Percentiles rank a stretch among this genome's conserved stretches.
Evolutionary conservation across 2,888 invertebrate species (phyloP).

Genomic region (Hypselothyrea guttata): DNA sequence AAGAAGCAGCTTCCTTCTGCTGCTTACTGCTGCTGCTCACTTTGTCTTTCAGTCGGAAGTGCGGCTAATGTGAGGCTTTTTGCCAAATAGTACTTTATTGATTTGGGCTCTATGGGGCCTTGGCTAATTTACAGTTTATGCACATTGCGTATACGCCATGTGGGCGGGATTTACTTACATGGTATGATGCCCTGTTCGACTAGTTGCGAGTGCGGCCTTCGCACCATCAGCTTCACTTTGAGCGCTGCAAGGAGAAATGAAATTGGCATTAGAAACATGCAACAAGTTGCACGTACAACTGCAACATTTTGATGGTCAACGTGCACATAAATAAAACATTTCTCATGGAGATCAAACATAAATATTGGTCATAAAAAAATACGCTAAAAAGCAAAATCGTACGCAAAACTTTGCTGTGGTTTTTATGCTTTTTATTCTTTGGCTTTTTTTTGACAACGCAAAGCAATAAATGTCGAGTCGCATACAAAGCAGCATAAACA

Average conservation of each 20-base stretch:
- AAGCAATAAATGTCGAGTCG: slow-evolving; percentile 69
- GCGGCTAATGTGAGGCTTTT: slow-evolving; percentile 57
- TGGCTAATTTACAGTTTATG: slow-evolving; percentile 21
- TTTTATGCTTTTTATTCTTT: slow-evolving; percentile 17
- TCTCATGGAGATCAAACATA: slow-evolving; percentile 48
- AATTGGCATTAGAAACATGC: slow-evolving; percentile 16
- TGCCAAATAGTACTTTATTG: slow-evolving; percentile 40
- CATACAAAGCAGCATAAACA: slow-evolving; percentile 49
- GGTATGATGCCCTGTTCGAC: slow-evolving; percentile 99
- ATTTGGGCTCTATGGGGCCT: slow-evolving; percentile 22
- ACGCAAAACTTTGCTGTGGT: slow-evolving; percentile 50
- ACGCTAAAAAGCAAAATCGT: slow-evolving; percentile 36
- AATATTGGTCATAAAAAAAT: slow-evolving; percentile 63
- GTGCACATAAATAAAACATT: slow-evolving; percentile 44
- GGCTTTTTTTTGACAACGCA: slow-evolving; percentile 56
- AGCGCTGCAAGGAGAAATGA: slow-evolving; percentile 87
- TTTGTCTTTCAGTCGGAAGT: slow-evolving; percentile 15
- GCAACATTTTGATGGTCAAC: slow-evolving; percentile 37
- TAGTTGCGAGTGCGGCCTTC: slow-evolving; percentile 96
- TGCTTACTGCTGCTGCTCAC: not conserved
- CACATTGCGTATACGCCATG: slow-evolving; percentile 9
- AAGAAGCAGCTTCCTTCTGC: not conserved
- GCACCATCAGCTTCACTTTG: slow-evolving; percentile 97
- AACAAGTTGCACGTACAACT: slow-evolving; percentile 37
- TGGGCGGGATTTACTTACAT: slow-evolving; percentile 93